A percentile compares a stretch with the other conserved stretches of the same genome.
phyloP scores from a whole-genome alignment of 1,140 invertebrate species.

The Tetramorium simillimum region DNA sequence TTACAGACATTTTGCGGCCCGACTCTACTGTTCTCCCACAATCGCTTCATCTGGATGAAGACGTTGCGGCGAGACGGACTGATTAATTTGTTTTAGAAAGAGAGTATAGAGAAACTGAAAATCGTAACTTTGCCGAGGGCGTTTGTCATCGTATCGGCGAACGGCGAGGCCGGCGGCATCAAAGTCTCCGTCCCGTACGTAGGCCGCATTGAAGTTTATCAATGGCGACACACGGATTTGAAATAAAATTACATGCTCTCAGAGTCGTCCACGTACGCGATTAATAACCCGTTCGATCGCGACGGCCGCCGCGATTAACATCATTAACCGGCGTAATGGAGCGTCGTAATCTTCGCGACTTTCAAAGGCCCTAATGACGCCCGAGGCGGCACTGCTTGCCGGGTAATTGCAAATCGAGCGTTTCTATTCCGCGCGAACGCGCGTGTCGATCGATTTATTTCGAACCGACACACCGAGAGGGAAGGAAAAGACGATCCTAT shows the following conservation, averaged over 20 bases:
- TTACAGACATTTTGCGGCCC: too few species aligned
- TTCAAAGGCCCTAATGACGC: constrained; percentile 42
- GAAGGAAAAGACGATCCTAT: constrained; percentile 22
- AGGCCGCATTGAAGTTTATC: not conserved
- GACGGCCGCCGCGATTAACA: constrained; percentile 36
- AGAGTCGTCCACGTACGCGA: constrained; percentile 3
- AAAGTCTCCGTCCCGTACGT: not conserved
- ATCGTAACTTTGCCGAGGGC: not conserved
- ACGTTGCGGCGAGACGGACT: not conserved
- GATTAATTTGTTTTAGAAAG: not conserved
- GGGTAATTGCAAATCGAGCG: constrained; percentile 62
- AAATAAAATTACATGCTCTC: constrained; percentile 42
- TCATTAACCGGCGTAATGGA: constrained; percentile 52
- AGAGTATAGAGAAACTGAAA: not conserved
- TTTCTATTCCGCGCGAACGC: constrained; percentile 50
- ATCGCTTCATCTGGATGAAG: not conserved
- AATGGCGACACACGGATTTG: not conserved
- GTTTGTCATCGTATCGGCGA: not conserved
- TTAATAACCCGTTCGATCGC: constrained; percentile 33
- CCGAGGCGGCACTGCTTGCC: not conserved
- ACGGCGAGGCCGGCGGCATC: not conserved
- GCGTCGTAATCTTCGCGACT: constrained; percentile 31
- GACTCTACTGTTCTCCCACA: not conserved
- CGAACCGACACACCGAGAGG: constrained; percentile 5
- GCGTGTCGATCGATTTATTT: constrained; percentile 70